phyloP scores from a whole-genome alignment of 2,888 invertebrate species.

The Andrena fulva region DNA sequence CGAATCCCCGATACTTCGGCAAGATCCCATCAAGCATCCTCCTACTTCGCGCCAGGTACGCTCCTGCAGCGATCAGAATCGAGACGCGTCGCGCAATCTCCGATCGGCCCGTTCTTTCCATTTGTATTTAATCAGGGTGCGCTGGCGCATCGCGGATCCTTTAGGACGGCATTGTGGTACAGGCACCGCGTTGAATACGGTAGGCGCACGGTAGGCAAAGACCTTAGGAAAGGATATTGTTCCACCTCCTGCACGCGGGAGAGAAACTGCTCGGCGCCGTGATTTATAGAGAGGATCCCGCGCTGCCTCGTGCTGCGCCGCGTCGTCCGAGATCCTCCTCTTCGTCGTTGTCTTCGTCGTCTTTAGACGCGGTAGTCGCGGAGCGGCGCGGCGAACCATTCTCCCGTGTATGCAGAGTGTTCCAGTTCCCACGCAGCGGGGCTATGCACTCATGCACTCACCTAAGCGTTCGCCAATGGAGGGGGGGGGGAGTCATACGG shows the following conservation, averaged over 20 bases:
- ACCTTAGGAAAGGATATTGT: slow-evolving; percentile 71
- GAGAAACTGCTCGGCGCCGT: slow-evolving; percentile 68
- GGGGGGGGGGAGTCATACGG: slow-evolving; percentile 43
- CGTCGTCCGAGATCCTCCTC: slow-evolving; percentile 62
- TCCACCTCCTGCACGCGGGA: slow-evolving; percentile 69
- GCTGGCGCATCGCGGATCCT: slow-evolving; percentile 35
- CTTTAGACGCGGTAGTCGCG: slow-evolving; percentile 41
- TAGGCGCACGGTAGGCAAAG: slow-evolving; percentile 66
- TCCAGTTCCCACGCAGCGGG: slow-evolving; percentile 82
- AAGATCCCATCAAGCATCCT: neutral
- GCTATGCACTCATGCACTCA: slow-evolving; percentile 65
- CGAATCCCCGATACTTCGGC: neutral
- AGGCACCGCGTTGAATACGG: slow-evolving; percentile 42
- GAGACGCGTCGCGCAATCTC: neutral
- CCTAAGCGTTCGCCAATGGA: slow-evolving; percentile 52
- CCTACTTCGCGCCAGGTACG: neutral
- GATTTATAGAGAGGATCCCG: slow-evolving; percentile 71
- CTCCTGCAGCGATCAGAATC: slow-evolving; percentile 18
- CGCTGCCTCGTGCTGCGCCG: slow-evolving; percentile 54
- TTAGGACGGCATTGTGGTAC: slow-evolving; percentile 30
- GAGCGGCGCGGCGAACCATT: slow-evolving; percentile 59
- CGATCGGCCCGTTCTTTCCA: slow-evolving; percentile 30
- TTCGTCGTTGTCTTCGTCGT: slow-evolving; percentile 67
- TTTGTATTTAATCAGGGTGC: slow-evolving; percentile 53
- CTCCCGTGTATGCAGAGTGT: slow-evolving; percentile 75